Evolutionary conservation across 1,140 invertebrate genomes (phyloP), one percentile per base, ranked within the genome.

Genomic region (Oncopeltus fasciatus): DNA sequence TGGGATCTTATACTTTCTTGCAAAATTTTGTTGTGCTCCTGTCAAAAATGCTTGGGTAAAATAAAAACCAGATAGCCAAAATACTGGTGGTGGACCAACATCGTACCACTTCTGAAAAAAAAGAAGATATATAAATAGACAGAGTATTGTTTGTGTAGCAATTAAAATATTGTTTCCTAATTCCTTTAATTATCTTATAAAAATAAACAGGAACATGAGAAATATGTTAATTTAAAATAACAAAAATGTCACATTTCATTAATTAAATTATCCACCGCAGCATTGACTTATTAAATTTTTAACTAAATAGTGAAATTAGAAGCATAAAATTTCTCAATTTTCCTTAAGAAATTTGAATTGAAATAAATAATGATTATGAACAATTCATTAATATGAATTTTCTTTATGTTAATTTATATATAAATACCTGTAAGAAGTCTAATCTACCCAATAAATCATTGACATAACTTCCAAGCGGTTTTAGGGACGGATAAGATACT

Each of bases 21-120:
- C 92, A 75, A 81, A 96, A 75, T 95, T 96, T 76, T 97, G 93
- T 68, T 91, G 84, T 18, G 86, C 88, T 26, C 92, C 93, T 5
- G 94, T 97, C 16, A 97, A 76, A 75, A 97, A 97, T 5, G 92
- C 92, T 77, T 96, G 92, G 0, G 93, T 93, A 72, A 95, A 96
- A 72, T 86, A 97, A 73, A 98, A 95, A 20, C 92, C 93, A 0
- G 92, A 91, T 29, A 98, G 74, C 94, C 94, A 97, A 74, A 88
- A 95, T 11, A 86, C 82, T 2, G 75, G 64, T 0, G 93, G 91
- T 18, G 88, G 83, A 8, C 91, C 92, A 64, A 85, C 69, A 16
- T 87, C 80, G 67, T 84, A 88, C 94, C 93, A 96, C 67, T 82
- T 78, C 82, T 92, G 69, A 26, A 67, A 68, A 49, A 66, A 64